phyloP scores from a whole-genome alignment of 64 coral and sea anemone species.

The Montipora capricornis region DNA sequence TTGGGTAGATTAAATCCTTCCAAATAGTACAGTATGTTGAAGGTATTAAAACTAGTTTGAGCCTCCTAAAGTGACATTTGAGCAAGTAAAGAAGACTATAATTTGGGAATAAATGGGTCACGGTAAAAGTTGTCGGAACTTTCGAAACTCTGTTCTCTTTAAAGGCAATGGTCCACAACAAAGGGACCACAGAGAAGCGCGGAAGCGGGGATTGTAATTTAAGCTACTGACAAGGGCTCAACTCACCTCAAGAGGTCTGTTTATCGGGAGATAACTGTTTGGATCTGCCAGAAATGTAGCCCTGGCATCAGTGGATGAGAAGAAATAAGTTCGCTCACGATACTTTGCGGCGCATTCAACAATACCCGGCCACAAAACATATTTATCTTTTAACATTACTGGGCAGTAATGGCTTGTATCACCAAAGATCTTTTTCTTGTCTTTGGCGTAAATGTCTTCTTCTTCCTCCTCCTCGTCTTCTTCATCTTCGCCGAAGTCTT shows the following conservation, averaged over 20 bases:
- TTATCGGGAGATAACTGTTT: conserved; percentile 62
- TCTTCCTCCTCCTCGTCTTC: conserved; percentile 91
- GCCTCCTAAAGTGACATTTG: too few relatives aligned
- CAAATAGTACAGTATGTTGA: too few relatives aligned
- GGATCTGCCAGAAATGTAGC: conserved; percentile 79
- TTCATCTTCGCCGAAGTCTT: conserved; percentile 93
- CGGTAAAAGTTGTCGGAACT: too few relatives aligned
- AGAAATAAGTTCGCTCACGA: conserved; percentile 90
- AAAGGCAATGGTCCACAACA: too few relatives aligned
- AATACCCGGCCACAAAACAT: conserved; percentile 89
- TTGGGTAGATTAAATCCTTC: too few relatives aligned
- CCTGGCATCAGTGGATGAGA: conserved; percentile 77
- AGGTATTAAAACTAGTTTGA: too few relatives aligned
- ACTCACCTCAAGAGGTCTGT: conserved; percentile 82
- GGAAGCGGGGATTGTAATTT: too few relatives aligned
- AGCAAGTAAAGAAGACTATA: too few relatives aligned
- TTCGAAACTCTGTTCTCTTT: too few relatives aligned
- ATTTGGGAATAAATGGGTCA: too few relatives aligned
- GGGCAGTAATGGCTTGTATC: conserved; percentile 94
- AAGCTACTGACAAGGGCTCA: background rate
- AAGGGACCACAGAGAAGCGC: too few relatives aligned
- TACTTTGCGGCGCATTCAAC: conserved; percentile 92
- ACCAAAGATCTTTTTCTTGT: conserved; percentile 92
- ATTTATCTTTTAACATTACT: conserved; percentile 91
- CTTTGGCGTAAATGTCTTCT: conserved; percentile 84